phyloP scores from a whole-genome alignment of 2,797 vertebrate genomes.

The Thamnophis elegans region DNA sequence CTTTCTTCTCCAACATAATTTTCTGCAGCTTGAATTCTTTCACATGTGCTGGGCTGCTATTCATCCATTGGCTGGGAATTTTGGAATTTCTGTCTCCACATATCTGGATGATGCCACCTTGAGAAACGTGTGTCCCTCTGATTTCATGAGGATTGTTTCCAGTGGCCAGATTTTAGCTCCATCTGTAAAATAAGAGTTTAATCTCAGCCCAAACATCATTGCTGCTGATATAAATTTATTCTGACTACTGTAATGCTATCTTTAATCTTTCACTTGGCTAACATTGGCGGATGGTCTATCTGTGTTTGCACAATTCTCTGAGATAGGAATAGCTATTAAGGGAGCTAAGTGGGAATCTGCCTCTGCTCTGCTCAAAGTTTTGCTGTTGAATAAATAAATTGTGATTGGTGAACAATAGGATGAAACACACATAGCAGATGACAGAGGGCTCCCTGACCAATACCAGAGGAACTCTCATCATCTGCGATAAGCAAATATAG shows the following conservation, averaged over 20 bases:
- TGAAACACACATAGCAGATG: slow-evolving; percentile 44
- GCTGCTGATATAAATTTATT: slow-evolving; percentile 42
- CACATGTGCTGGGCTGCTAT: neutral
- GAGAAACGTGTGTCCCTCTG: neutral
- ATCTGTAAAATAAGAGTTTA: slow-evolving; percentile 32
- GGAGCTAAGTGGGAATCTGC: slow-evolving; percentile 38
- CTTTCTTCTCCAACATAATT: neutral
- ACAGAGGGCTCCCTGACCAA: slow-evolving; percentile 54
- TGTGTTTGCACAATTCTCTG: slow-evolving; percentile 41
- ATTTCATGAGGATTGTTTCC: neutral
- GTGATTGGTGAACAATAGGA: slow-evolving; percentile 54
- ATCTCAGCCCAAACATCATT: slow-evolving; percentile 15
- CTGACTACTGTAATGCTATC: slow-evolving; percentile 27
- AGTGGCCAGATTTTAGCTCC: neutral
- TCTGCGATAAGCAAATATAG: slow-evolving; percentile 46
- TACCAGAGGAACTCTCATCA: slow-evolving; percentile 52
- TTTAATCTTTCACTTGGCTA: slow-evolving; percentile 61
- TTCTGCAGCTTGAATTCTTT: neutral
- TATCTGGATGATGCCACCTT: neutral
- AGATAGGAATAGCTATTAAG: slow-evolving; percentile 40
- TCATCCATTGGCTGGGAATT: neutral
- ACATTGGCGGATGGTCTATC: slow-evolving; percentile 48
- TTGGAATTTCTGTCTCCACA: neutral
- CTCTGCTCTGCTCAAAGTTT: slow-evolving; percentile 9
- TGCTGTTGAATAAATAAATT: slow-evolving; percentile 53